Base-by-base conservation (phyloP, 2,888 invertebrate genomes). In the Opisthograptis luteolata region DNA sequence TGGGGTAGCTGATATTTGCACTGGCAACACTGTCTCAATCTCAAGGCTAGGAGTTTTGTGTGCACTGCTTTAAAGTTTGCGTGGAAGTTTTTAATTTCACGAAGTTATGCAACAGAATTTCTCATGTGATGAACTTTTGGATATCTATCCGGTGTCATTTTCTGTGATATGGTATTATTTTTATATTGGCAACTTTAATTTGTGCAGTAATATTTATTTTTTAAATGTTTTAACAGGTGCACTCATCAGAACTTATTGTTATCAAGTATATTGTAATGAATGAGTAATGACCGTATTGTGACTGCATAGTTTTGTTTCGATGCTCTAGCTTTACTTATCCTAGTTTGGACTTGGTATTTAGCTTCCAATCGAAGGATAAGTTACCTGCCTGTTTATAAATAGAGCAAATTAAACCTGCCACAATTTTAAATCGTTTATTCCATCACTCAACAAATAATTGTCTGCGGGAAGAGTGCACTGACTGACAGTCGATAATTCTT, bases 1-100 rank as follows among this genome's bases (percentile, higher is more conserved):
- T n/a, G 60, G 60, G 64, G 66, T 62, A 58, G 56, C 55, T 64
- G 62, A 66, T 74, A 73, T 76, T 73, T 73, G 69, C 67, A 67
- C 60, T 66, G 41, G 35, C 57, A 65, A 68, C 55, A 55, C 56
- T 51, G 58, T 56, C 36, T 47, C 49, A 55, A 49, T 56, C 36
- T 47, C 49, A 55, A 49, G 59, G 52, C 12, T 39, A 25, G 25
- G 7, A 25, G 25, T n/a, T 17, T 5, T 27, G 4, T 27, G 2
- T 4, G 10, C 4, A 3, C 10, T 27, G 10, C 10, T 10, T 7
- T 1, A 22, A 7, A 22, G 5, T 6, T 7, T 22, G 3, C 7
- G 22, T 32, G 24, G 15, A 42, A n/a, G 17, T 32, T 9, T 3
- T 32, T 17, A 9, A n/a, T 24, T 25, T 10, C 25, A 25, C 3